These are phyloP conservation scores for Melinopterus prodromus DNA, from an alignment of 2,888 invertebrate genomes.

Conservation along the genomic window DNA sequence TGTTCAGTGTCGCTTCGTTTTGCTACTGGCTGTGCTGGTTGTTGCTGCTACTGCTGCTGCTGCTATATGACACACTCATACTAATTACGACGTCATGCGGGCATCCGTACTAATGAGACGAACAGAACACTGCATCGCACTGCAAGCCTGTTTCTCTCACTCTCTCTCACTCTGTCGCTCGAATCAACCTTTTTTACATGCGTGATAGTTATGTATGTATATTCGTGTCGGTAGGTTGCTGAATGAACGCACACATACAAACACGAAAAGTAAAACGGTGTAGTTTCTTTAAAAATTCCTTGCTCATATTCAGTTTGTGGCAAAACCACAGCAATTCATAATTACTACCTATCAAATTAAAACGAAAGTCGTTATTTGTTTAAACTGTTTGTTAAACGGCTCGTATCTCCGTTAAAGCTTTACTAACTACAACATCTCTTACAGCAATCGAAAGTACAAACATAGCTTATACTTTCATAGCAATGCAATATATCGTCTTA, in stretches of 20 bases:
- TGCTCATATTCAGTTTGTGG: too few species aligned
- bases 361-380: too few species aligned
- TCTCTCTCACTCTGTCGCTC: not conserved
- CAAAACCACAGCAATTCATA: too few species aligned
- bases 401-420: too few species aligned
- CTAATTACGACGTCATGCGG: slow-evolving; percentile 42
- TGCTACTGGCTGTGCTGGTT: slow-evolving; percentile 7
- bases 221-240: slow-evolving; percentile 9
- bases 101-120: slow-evolving; percentile 42
- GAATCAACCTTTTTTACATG: slow-evolving; percentile 13
- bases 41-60: slow-evolving; percentile 25
- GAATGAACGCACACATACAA: not conserved
- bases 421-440: too few species aligned
- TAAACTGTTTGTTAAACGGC: too few species aligned
- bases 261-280: not conserved
- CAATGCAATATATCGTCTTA: too few species aligned
- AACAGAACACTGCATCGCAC: not conserved
- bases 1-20: not conserved
- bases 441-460: too few species aligned
- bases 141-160: not conserved
- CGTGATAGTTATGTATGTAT: slow-evolving; percentile 37
- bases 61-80: slow-evolving; percentile 42
- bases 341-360: too few species aligned
- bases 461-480: too few species aligned
- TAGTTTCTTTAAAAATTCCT: too few species aligned